Evolutionary conservation across 2,888 invertebrate species (phyloP), one percentile per base, ranked within the genome.

Genomic region (Autographa gamma): DNA sequence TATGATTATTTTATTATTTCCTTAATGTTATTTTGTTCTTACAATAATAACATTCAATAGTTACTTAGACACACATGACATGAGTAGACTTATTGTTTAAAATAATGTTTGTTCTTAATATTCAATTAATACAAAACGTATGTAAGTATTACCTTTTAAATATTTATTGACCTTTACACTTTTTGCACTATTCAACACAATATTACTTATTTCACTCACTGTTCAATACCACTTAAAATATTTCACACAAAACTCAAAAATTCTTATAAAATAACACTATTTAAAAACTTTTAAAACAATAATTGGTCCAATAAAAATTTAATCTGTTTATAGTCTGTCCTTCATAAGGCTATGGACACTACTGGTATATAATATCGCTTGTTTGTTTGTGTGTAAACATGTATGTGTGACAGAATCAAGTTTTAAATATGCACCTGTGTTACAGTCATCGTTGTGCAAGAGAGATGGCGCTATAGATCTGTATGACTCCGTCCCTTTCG

Each of bases 401-500:
- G 48, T 75, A 16, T 60, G 59, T 60, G 38, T 43, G 65, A 34
- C 63, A 25, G 78, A 73, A 78, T 81, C 78, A 68, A 63, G 78
- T 81, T 78, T 60, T 74, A 52, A 41, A 66, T 69, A 7, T 81
- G 65, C 79, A 78, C 54, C 67, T 67, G 48, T 66, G 43, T 48
- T n/a, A n/a, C 48, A n/a, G n/a, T n/a, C 48, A 7, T 48, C n/a
- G n/a, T n/a, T n/a, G n/a, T 48, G 16, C 1, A n/a, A 48, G 7
- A n/a, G 48, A n/a, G n/a, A 48, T 48, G 0, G n/a, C 6, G n/a
- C 7, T 48, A 48, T 48, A 3, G 1, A 7, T 14, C 4, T 16
- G 14, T 48, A 6, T 48, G n/a, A n/a, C 6, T 48, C n/a, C n/a
- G 6, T 48, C 48, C n/a, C 48, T 48, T 1, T 48, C 48, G 43